These are phyloP conservation scores for Yponomeuta malinellus DNA, from an alignment of 2,888 invertebrate genomes.

Conservation along the genomic window DNA sequence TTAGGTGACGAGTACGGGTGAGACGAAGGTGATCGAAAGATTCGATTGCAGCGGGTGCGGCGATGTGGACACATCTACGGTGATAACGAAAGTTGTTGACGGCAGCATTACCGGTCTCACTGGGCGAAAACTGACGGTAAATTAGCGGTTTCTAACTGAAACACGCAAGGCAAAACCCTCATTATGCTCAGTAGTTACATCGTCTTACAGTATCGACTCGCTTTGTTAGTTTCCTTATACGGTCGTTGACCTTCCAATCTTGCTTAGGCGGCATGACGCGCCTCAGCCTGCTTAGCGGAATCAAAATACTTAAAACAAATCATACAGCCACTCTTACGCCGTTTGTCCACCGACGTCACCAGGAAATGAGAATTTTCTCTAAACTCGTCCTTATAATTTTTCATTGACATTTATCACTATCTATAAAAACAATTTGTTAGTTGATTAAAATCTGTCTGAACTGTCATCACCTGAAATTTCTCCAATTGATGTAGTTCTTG, in stretches of 20 bases:
- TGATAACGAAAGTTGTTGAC: slow-evolving; percentile 71
- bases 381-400: too few relatives aligned
- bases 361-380: too few relatives aligned
- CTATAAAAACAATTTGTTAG: too few relatives aligned
- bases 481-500: too few relatives aligned
- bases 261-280: too few relatives aligned
- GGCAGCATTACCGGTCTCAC: slow-evolving; percentile 89
- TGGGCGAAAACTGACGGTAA: slow-evolving; percentile 91
- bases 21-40: slow-evolving; percentile 94
- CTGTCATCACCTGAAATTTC: too few relatives aligned
- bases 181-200: not conserved
- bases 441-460: too few relatives aligned
- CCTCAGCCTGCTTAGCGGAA: too few relatives aligned
- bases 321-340: too few relatives aligned
- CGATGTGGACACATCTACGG: slow-evolving; percentile 92
- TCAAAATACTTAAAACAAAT: too few relatives aligned
- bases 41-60: slow-evolving; percentile 98
- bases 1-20: slow-evolving; percentile 91
- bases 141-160: slow-evolving; percentile 10
- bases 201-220: slow-evolving; percentile 1
- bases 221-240: not conserved
- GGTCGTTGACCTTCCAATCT: not conserved
- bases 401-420: too few relatives aligned
- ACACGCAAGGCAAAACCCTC: not conserved
- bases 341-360: too few relatives aligned